phyloP scores from a whole-genome alignment of 37 sponge, comb jelly and placozoan species.

The Mnemiopsis leidyi region DNA sequence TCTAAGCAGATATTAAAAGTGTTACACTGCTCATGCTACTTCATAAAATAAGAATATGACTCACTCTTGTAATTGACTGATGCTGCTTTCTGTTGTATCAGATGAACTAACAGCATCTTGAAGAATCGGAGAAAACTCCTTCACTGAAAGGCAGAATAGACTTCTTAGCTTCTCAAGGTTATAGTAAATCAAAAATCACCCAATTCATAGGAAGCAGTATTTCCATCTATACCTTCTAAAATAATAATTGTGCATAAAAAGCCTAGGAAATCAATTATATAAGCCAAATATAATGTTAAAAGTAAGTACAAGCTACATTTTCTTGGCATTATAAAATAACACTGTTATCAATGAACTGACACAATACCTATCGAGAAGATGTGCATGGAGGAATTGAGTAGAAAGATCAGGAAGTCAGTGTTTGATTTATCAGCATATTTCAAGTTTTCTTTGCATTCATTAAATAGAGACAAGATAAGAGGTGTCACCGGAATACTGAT shows the following conservation, averaged over 20 bases:
- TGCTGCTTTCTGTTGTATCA: not conserved
- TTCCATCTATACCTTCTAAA: not conserved
- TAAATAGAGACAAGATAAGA: not conserved
- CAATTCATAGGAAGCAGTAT: not conserved
- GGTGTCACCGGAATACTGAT: not conserved
- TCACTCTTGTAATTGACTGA: not conserved
- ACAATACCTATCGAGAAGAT: slow-evolving; percentile 5
- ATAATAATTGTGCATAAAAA: too few relatives aligned
- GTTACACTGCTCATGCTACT: too few relatives aligned
- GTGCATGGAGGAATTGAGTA: slow-evolving; percentile 24
- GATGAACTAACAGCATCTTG: not conserved
- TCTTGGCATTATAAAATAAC: too few relatives aligned
- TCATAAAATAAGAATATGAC: too few relatives aligned
- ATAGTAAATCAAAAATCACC: too few relatives aligned
- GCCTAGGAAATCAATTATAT: too few relatives aligned
- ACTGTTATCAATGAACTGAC: not conserved
- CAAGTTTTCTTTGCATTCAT: slow-evolving; percentile 12
- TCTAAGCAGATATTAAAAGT: too few relatives aligned
- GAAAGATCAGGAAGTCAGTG: slow-evolving; percentile 9
- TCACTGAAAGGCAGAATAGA: not conserved
- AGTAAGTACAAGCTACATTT: too few relatives aligned
- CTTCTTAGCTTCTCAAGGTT: too few relatives aligned
- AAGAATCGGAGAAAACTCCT: not conserved
- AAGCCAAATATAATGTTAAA: too few relatives aligned
- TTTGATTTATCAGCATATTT: not conserved